These are phyloP conservation scores for Tetragonula clypearis DNA, from an alignment of 1,140 invertebrate genomes.

Conservation along the genomic window DNA sequence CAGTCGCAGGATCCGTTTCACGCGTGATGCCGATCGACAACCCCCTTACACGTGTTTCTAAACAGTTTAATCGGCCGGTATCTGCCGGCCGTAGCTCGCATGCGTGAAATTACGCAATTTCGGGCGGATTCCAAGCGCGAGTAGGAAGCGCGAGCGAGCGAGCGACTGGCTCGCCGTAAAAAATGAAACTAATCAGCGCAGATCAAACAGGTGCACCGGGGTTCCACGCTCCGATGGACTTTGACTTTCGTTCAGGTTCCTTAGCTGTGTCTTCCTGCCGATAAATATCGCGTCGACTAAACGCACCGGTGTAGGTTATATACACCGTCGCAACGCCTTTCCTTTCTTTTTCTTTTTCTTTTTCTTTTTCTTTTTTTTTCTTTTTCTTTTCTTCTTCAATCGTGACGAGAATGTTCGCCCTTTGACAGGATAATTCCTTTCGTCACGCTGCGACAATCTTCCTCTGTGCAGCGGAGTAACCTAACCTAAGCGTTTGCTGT, in stretches of 20 bases:
- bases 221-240: conserved; percentile 49
- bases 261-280: conserved; percentile 46
- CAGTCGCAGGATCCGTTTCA: conserved; percentile 6
- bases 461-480: no score
- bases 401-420: conserved; percentile 2
- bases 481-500: neutral
- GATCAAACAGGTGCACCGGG: conserved; percentile 52
- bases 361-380: no score
- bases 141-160: conserved; percentile 4
- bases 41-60: conserved; percentile 51
- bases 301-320: neutral
- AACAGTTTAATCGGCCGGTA: conserved; percentile 47
- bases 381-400: neutral
- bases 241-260: conserved; percentile 44
- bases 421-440: no score
- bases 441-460: neutral
- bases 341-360: neutral
- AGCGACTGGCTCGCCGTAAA: conserved; percentile 27
- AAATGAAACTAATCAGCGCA: conserved; percentile 48
- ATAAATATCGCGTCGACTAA: conserved; percentile 32
- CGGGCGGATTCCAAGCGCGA: conserved; percentile 5
- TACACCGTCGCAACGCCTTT: neutral
- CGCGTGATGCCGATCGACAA: conserved; percentile 48
- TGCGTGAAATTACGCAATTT: conserved; percentile 55
- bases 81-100: conserved; percentile 24